A percentile compares a stretch with the other conserved stretches of the same genome.
These are phyloP conservation scores for Rhagonycha lutea DNA, from an alignment of 2,888 invertebrate genomes.

Conservation along the genomic window DNA sequence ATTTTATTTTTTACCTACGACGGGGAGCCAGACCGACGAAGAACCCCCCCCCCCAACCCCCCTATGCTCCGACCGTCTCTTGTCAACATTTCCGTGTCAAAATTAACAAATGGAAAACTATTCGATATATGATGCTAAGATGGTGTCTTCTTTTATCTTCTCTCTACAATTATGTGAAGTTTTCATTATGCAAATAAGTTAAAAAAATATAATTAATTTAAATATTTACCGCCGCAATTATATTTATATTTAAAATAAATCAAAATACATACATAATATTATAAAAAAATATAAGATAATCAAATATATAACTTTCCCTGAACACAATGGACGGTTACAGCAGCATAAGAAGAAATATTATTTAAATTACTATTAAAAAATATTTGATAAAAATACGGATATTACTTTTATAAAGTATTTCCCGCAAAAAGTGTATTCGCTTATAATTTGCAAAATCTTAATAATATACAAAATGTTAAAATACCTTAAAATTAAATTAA, in stretches of 20 bases:
- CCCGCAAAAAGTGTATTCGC: not conserved
- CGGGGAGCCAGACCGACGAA: no score
- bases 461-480: not conserved
- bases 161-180: no score
- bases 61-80: no score
- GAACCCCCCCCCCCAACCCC: no score
- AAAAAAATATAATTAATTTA: not conserved
- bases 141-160: no score
- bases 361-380: slow-evolving; percentile 3
- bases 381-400: not conserved
- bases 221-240: not conserved
- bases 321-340: slow-evolving; percentile 46
- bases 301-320: slow-evolving; percentile 39
- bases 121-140: no score
- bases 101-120: no score
- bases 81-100: no score
- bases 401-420: not conserved
- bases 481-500: not conserved
- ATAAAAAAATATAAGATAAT: slow-evolving; percentile 14
- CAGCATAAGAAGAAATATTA: slow-evolving; percentile 13
- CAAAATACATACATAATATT: slow-evolving; percentile 13
- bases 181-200: no score
- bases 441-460: not conserved
- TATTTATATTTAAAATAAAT: slow-evolving; percentile 17
- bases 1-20: no score